A percentile compares a stretch with the other conserved stretches of the same genome.
Conservation (phyloP, 2,113 vertebrate species). For the Barbus barbus region DNA sequence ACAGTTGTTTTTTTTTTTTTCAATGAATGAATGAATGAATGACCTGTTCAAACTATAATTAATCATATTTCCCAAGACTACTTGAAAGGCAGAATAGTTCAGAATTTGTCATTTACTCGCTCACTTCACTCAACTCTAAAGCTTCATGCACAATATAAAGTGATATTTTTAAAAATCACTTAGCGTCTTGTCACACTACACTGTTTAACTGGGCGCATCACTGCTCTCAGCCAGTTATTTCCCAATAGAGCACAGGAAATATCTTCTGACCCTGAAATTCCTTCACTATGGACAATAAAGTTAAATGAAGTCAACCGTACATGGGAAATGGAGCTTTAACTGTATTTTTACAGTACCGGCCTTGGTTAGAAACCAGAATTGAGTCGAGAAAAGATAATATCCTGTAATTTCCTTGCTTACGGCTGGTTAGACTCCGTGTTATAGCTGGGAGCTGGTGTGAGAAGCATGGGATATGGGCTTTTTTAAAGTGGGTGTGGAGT, state of each 20-base stretch:
- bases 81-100: neutral
- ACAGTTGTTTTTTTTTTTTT: too few relatives aligned
- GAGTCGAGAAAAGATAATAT: conserved; percentile 29
- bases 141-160: neutral
- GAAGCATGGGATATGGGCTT: conserved; percentile 20
- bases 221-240: neutral
- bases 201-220: neutral
- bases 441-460: conserved; percentile 26
- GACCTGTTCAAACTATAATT: neutral
- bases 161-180: neutral
- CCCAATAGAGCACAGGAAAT: neutral
- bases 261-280: neutral
- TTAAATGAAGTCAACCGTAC: neutral
- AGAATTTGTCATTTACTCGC: neutral
- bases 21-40: neutral
- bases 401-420: conserved; percentile 35
- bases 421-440: conserved; percentile 6
- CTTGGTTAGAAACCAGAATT: conserved; percentile 38
- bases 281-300: neutral
- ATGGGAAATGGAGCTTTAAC: neutral
- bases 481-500: conserved; percentile 34
- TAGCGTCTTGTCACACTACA: neutral
- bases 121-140: neutral
- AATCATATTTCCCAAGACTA: neutral
- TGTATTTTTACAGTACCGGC: conserved; percentile 19